Evolutionary conservation across 2,113 vertebrate species (phyloP), one percentile per base, ranked within the genome.

Genomic region (Scortum barcoo): DNA sequence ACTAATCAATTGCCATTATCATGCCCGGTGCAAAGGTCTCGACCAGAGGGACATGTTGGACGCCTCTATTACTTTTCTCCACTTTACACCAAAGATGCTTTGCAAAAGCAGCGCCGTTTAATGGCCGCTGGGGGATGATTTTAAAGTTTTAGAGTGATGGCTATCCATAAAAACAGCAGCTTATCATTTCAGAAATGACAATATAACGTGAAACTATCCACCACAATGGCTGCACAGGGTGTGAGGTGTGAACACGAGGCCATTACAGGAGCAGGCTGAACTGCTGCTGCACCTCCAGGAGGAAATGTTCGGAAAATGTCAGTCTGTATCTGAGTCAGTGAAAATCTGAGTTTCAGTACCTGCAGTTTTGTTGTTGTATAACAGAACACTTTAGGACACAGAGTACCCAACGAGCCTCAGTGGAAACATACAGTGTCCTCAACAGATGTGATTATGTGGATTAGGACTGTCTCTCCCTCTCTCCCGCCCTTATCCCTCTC

Each of bases 1-100:
- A 16, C 87, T 76, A 91, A 95, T 95, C 92, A 91, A 93, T 94
- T 72, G 79, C 76, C 76, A 88, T 91, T 90, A 93, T 89, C 74
- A 72, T 71, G 61, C 38, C 44, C 0, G 19, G 78, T 63, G 80
- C 88, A 87, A 88, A 89, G 90, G 90, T 89, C 84, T 83, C 22
- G 13, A 78, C 92, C 90, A 44, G 0, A 30, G 87, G 83, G 88
- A 91, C 44, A 13, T 1, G 83, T 60, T 75, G 44, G 66, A 71
- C 2, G 62, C 66, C 24, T 60, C 74, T 1, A 36, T 81, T 62
- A 80, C 57, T 44, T 78, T 38, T 62, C 72, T 48, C 38, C 51
- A 85, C 74, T 68, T 77, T 44, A n/a, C 36, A 79, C 26, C n/a
- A n/a, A n/a, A 72, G 48, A 66, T 9, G 16, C 68, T 72, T 53